Conservation (phyloP, 2,888 invertebrate genomes). For the Apamea sordens region DNA sequence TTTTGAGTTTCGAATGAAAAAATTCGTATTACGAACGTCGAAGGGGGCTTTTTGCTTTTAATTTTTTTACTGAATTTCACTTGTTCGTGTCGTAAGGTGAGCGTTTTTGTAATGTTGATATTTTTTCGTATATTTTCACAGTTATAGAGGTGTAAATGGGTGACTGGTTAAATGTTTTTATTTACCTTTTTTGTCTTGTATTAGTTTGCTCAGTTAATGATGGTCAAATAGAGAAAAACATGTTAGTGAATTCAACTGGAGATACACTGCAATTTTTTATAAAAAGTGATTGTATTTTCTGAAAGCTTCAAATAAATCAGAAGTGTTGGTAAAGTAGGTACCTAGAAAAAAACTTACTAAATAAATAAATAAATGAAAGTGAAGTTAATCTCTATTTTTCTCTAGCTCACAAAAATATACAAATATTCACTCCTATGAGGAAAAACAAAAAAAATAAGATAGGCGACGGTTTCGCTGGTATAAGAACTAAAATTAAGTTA, state of each 20-base stretch:
- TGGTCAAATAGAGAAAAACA: background rate
- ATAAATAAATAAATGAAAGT: too few species aligned
- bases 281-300: background rate
- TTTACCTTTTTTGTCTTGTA: slow-evolving; percentile 35
- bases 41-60: slow-evolving; percentile 83
- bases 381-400: background rate
- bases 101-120: slow-evolving; percentile 83
- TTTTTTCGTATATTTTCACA: slow-evolving; percentile 66
- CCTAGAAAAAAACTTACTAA: background rate
- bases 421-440: too few species aligned
- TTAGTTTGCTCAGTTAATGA: background rate
- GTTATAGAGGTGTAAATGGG: slow-evolving; percentile 63
- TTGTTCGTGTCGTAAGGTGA: slow-evolving; percentile 79
- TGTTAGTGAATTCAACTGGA: background rate
- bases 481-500: too few species aligned
- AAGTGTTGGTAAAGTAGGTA: background rate
- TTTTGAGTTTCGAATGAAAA: slow-evolving; percentile 79
- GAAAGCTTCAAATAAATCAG: too few species aligned
- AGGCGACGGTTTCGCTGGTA: too few species aligned
- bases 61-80: slow-evolving; percentile 86
- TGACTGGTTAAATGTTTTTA: slow-evolving; percentile 63
- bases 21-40: slow-evolving; percentile 73
- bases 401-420: too few species aligned
- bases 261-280: background rate
- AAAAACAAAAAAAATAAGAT: too few species aligned